Conservation (phyloP, 2,888 invertebrate genomes). For the Apodemia zela region DNA sequence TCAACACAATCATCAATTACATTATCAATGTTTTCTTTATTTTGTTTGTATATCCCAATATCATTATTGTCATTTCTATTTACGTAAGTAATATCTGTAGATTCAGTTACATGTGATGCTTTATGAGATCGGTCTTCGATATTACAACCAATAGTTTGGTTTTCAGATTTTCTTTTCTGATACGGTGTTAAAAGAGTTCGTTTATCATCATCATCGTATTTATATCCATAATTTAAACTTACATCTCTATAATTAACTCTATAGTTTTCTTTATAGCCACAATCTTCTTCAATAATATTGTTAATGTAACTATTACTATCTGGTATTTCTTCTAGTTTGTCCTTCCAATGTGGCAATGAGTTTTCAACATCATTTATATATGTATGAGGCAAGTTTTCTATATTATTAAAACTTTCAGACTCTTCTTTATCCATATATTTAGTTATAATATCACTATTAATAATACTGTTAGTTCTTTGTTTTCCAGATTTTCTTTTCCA, state of each 20-base stretch:
- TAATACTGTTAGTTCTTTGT: neutral
- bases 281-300: neutral
- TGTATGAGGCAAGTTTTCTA: neutral
- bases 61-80: neutral
- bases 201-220: neutral
- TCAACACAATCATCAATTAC: conserved; percentile 24
- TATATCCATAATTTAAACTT: neutral
- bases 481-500: conserved; percentile 28
- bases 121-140: neutral
- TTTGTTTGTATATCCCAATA: too few species aligned
- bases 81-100: neutral
- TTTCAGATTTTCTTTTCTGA: neutral
- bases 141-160: neutral
- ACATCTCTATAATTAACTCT: neutral
- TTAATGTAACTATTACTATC: neutral
- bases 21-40: conserved; percentile 19
- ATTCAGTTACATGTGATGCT: neutral
- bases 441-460: conserved; percentile 1
- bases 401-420: neutral
- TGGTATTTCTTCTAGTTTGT: neutral
- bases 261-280: neutral
- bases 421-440: neutral
- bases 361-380: neutral
- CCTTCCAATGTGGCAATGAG: neutral
- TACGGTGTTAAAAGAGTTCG: neutral